phyloP scores from a whole-genome alignment of 2,113 vertebrate species.

The Passerina amoena region DNA sequence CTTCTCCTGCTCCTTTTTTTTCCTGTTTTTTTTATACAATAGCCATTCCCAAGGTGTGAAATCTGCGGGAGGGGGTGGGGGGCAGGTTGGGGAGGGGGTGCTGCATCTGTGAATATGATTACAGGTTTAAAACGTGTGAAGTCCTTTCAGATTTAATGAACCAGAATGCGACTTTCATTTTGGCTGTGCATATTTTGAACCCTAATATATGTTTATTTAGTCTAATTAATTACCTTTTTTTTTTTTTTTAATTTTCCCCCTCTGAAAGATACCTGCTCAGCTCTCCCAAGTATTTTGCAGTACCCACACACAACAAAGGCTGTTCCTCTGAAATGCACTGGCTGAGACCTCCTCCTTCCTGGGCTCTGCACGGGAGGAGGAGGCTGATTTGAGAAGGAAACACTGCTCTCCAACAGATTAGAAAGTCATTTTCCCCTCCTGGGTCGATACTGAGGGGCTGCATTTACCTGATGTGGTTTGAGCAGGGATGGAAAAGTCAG shows the following conservation, averaged over 20 bases:
- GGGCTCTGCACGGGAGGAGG: background rate
- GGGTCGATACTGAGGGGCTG: background rate
- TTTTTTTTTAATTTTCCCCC: background rate
- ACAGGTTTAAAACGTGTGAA: constrained; percentile 18
- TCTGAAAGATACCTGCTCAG: background rate
- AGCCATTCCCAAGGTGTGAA: constrained; percentile 33
- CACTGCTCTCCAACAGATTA: background rate
- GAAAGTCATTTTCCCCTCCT: background rate
- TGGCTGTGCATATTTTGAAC: constrained; percentile 28
- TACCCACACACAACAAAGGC: background rate
- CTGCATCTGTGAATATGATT: constrained; percentile 28
- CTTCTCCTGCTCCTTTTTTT: background rate
- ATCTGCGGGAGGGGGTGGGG: background rate
- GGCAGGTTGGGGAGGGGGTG: background rate
- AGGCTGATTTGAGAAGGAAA: background rate
- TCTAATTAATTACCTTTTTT: constrained; percentile 15
- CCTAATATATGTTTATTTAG: constrained; percentile 20
- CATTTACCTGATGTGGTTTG: background rate
- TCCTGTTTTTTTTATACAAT: background rate
- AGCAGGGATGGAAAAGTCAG: background rate
- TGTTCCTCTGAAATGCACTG: background rate
- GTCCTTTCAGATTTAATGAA: constrained; percentile 49
- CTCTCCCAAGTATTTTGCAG: background rate
- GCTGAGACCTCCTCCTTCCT: background rate
- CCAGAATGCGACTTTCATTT: constrained; percentile 10